Conservation (phyloP, 2,113 vertebrate species). For the Hemiprocne comata region DNA sequence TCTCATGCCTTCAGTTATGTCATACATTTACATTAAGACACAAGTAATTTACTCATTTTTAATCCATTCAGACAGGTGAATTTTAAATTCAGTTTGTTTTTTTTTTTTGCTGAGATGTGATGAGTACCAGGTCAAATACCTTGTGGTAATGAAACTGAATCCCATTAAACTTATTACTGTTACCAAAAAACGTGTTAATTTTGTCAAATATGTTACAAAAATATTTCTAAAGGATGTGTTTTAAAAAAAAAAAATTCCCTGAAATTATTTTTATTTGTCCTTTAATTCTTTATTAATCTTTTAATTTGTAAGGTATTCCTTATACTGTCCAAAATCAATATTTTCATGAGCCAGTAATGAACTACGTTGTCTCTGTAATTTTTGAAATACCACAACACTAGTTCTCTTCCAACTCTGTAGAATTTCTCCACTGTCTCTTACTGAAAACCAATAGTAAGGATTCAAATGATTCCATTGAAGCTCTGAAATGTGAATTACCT, state of each 20-base stretch:
- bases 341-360: background rate
- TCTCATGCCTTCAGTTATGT: background rate
- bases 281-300: background rate
- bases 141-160: background rate
- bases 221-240: background rate
- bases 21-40: background rate
- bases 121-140: background rate
- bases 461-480: background rate
- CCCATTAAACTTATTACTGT: background rate
- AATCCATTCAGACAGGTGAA: background rate
- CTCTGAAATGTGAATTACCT: background rate
- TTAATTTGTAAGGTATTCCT: background rate
- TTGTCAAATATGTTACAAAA: background rate
- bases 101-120: background rate
- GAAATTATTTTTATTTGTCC: background rate
- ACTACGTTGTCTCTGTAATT: background rate
- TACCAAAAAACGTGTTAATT: accelerated
- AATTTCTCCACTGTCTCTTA: background rate
- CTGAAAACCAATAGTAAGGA: background rate
- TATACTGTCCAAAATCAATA: background rate
- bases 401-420: background rate
- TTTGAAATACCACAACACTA: background rate
- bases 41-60: background rate
- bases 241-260: background rate
- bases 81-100: background rate